Conservation (phyloP, 2,113 vertebrate genomes). For the Orientallactaga bullata region DNA sequence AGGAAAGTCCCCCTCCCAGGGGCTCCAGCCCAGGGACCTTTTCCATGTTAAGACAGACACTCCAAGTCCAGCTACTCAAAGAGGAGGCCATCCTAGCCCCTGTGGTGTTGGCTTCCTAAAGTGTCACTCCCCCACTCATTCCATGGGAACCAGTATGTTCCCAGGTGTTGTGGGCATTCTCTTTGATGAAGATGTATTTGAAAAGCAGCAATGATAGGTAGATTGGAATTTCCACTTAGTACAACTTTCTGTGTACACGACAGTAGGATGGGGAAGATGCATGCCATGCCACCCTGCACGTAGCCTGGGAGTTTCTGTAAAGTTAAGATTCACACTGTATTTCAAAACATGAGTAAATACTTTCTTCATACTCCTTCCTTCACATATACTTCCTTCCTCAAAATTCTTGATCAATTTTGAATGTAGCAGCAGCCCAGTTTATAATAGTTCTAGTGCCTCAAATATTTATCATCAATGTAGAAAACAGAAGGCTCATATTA, state of each 20-base stretch:
- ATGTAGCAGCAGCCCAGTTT: background rate
- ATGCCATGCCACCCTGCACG: rapidly evolving
- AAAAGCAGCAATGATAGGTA: background rate
- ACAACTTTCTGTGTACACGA: background rate
- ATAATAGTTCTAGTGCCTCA: background rate
- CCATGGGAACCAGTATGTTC: background rate
- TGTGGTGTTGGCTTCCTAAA: background rate
- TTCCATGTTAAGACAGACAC: too few species aligned
- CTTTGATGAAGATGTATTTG: background rate
- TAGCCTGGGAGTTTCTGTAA: background rate
- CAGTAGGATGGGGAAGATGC: rapidly evolving
- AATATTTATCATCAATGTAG: background rate
- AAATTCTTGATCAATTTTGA: background rate
- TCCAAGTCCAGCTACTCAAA: too few species aligned
- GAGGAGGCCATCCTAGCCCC: too few species aligned
- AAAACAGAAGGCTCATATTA: background rate
- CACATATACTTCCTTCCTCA: background rate
- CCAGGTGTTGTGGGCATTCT: rapidly evolving
- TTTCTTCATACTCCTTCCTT: background rate
- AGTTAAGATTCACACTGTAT: background rate
- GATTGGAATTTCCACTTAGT: background rate
- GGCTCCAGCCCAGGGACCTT: background rate
- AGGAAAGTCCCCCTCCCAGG: rapidly evolving
- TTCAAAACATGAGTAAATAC: background rate
- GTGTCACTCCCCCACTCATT: background rate